These are phyloP conservation scores for Dolomedes plantarius DNA, from an alignment of 2,888 invertebrate species.

Conservation along the genomic window DNA sequence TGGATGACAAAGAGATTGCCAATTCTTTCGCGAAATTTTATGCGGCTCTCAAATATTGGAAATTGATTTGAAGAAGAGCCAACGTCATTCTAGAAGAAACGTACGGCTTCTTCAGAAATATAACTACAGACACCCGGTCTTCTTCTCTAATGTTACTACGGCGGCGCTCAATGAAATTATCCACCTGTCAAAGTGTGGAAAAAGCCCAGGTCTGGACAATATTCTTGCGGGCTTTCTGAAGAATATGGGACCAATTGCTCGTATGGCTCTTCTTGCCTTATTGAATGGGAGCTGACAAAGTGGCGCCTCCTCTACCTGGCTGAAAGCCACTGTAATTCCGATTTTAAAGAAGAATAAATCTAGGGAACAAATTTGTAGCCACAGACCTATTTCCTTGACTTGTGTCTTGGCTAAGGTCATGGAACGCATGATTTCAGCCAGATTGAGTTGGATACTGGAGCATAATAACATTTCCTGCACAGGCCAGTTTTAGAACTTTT, in stretches of 20 bases:
- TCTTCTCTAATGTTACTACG: background rate
- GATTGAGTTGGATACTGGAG: background rate
- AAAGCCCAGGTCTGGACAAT: background rate
- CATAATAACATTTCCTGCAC: background rate
- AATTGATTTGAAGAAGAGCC: background rate
- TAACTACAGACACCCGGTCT: background rate
- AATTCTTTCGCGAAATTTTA: background rate
- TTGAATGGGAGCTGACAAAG: slow-evolving; percentile 2
- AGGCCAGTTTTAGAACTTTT: background rate
- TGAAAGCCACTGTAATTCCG: background rate
- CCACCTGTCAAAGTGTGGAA: background rate
- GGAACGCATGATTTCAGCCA: background rate
- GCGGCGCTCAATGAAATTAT: background rate
- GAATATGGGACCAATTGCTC: background rate
- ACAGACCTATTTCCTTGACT: background rate
- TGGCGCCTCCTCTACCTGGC: background rate
- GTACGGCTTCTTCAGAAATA: background rate
- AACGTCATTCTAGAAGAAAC: background rate
- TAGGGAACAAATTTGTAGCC: too few species aligned
- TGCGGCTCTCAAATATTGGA: background rate
- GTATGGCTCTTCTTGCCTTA: background rate
- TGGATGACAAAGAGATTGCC: background rate
- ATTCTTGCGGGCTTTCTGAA: slow-evolving; percentile 4
- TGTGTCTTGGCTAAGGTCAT: background rate
- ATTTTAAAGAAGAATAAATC: background rate